Evolutionary conservation across 2,888 invertebrate species (phyloP).

Genomic region (Colletes collaris): DNA sequence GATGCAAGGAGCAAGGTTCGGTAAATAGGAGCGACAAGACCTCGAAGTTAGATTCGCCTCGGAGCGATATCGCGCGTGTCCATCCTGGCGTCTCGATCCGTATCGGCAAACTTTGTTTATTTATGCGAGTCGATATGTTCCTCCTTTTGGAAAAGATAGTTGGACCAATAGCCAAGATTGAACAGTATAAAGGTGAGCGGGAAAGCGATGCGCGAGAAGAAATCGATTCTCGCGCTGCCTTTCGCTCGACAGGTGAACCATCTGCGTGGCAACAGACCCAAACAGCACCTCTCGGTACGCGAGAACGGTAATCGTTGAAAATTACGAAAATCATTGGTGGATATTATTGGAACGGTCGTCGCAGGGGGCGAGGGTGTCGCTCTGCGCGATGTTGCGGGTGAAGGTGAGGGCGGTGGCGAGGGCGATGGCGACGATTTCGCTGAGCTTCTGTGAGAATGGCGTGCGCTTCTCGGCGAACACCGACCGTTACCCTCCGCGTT

Average conservation of each 20-base stretch:
- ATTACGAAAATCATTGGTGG: constrained; percentile 67
- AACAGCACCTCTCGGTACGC: constrained; percentile 69
- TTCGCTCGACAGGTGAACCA: constrained; percentile 77
- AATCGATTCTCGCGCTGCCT: constrained; percentile 91
- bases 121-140: constrained; percentile 92
- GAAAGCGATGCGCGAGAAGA: constrained; percentile 96
- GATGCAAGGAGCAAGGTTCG: neutral
- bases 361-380: constrained; percentile 70
- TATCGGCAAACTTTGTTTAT: constrained; percentile 74
- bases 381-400: constrained; percentile 67
- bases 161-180: constrained; percentile 97
- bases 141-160: constrained; percentile 91
- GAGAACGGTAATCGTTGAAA: constrained; percentile 69
- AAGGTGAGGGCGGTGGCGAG: constrained; percentile 75
- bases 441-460: constrained; percentile 57
- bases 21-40: constrained; percentile 6
- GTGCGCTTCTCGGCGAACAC: constrained; percentile 58
- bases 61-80: constrained; percentile 2
- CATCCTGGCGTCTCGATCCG: neutral
- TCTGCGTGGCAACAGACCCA: constrained; percentile 72
- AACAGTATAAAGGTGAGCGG: constrained; percentile 96
- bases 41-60: constrained; percentile 14
- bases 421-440: constrained; percentile 70
- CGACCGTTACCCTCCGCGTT: constrained; percentile 37
- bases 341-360: constrained; percentile 19